Conservation (phyloP, 2,113 vertebrate genomes). For the Nothobranchius kuhntae region DNA sequence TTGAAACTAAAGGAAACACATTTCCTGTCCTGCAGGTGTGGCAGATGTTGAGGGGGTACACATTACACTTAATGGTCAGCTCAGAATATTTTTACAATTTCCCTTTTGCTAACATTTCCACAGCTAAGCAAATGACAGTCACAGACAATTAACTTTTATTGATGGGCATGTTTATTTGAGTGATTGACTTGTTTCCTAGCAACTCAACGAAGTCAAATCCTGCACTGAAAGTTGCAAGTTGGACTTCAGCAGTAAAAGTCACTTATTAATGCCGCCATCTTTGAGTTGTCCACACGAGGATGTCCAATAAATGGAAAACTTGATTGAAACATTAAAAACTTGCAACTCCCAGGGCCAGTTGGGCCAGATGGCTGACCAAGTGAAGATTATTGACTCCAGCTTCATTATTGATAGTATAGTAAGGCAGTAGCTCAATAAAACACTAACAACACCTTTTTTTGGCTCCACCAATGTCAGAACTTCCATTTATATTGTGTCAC, state of each 20-base stretch:
- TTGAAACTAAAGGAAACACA: constrained; percentile 16
- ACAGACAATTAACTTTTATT: constrained; percentile 72
- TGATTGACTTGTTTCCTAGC: constrained; percentile 69
- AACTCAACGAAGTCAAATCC: constrained; percentile 64
- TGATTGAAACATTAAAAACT: constrained; percentile 53
- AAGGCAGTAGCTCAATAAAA: constrained; percentile 62
- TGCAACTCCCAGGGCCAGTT: constrained; percentile 34
- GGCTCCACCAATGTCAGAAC: constrained; percentile 69
- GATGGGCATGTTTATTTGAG: constrained; percentile 70
- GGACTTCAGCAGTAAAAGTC: constrained; percentile 60
- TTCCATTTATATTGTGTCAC: constrained; percentile 52
- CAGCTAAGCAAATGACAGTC: constrained; percentile 61
- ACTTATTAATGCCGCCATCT: constrained; percentile 58
- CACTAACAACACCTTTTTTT: constrained; percentile 76
- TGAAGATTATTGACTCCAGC: constrained; percentile 50
- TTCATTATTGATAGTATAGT: constrained; percentile 25
- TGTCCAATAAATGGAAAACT: constrained; percentile 73
- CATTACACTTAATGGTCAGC: constrained; percentile 1
- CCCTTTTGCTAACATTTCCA: constrained; percentile 33
- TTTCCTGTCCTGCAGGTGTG: constrained; percentile 45
- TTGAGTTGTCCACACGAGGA: constrained; percentile 61
- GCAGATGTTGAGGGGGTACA: constrained; percentile 2
- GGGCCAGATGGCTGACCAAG: constrained; percentile 51
- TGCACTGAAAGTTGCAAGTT: neutral
- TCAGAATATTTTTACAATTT: constrained; percentile 38